Conservation (phyloP, 2,888 invertebrate genomes). For the Lycaena phlaeas region DNA sequence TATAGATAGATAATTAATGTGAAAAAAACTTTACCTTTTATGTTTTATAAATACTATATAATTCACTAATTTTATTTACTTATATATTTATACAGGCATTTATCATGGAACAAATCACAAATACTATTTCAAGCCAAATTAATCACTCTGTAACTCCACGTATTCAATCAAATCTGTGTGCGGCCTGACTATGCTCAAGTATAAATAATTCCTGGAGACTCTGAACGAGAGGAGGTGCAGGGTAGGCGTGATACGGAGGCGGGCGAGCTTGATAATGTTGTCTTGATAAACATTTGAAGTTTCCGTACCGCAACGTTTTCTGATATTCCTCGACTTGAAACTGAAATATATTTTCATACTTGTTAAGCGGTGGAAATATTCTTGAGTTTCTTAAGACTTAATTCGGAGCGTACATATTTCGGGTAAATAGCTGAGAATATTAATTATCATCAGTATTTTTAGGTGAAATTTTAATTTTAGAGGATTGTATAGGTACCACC, state of each 20-base stretch:
- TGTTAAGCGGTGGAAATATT: too few relatives aligned
- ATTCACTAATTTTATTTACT: too few relatives aligned
- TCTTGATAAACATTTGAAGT: conserved; percentile 12
- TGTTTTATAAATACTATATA: not conserved
- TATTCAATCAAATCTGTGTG: conserved; percentile 21
- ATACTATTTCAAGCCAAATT: not conserved
- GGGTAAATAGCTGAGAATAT: too few relatives aligned
- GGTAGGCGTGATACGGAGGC: conserved; percentile 34
- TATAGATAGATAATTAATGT: not conserved
- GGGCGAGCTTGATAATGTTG: conserved; percentile 37
- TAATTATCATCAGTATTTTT: too few relatives aligned
- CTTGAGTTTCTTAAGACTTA: too few relatives aligned
- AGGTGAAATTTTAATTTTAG: too few relatives aligned
- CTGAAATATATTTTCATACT: too few relatives aligned
- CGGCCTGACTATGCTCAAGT: not conserved
- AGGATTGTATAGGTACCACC: too few relatives aligned
- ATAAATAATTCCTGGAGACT: conserved; percentile 40
- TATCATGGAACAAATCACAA: not conserved
- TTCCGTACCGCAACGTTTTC: conserved; percentile 24
- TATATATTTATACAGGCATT: too few relatives aligned
- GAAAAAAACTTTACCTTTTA: not conserved
- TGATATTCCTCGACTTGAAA: conserved; percentile 24
- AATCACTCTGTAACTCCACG: not conserved
- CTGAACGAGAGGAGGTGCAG: conserved; percentile 44
- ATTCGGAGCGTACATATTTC: too few relatives aligned